Evolutionary conservation across 2,888 invertebrate species (phyloP).

Genomic region (Eubasilissa splendida): DNA sequence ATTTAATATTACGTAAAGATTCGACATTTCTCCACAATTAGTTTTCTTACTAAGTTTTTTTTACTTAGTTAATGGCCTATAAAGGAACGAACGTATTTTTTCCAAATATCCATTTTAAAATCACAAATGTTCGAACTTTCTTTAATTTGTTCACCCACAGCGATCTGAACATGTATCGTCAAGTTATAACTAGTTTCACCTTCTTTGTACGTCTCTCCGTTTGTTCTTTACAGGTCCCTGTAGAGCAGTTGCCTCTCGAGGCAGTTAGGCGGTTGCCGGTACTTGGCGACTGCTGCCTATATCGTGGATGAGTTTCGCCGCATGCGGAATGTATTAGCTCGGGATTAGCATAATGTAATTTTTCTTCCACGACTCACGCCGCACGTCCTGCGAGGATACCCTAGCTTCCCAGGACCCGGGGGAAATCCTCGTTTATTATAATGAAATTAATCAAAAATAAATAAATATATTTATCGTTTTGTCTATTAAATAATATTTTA

Average conservation of each 20-base stretch:
- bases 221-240: slow-evolving; percentile 27
- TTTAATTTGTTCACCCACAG: not conserved
- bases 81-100: no score
- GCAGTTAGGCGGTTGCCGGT: not conserved
- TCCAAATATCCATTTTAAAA: no score
- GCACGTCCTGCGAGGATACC: not conserved
- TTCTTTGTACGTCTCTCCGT: slow-evolving; percentile 19
- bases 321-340: slow-evolving; percentile 47
- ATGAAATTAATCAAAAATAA: no score
- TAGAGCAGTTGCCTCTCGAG: slow-evolving; percentile 12
- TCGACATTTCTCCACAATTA: no score
- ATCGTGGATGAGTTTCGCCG: slow-evolving; percentile 23
- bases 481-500: no score
- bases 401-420: no score
- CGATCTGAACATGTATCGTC: slow-evolving; percentile 7
- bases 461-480: no score
- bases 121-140: not conserved
- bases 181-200: slow-evolving; percentile 35
- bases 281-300: not conserved
- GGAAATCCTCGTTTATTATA: no score
- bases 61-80: no score
- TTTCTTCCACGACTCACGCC: slow-evolving; percentile 25
- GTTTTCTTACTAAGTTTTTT: no score
- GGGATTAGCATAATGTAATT: slow-evolving; percentile 51
- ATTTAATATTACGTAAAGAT: no score